These are phyloP conservation scores for Drosophila anomalata DNA, from an alignment of 2,888 invertebrate species.

Conservation along the genomic window DNA sequence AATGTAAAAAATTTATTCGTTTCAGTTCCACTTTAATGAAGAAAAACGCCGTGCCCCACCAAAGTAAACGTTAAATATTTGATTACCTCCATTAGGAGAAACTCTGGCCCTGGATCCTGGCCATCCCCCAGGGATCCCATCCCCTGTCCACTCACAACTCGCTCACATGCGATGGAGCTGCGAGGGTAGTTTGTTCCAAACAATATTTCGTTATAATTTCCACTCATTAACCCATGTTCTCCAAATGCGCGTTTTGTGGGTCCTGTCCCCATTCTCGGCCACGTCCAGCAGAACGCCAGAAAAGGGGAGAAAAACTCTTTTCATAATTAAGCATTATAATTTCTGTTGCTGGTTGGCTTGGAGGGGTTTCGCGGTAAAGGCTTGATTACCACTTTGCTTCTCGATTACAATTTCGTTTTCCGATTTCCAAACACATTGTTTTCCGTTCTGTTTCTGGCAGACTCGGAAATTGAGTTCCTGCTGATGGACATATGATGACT, in stretches of 20 bases:
- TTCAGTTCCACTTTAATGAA: conserved; percentile 40
- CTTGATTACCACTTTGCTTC: conserved; percentile 31
- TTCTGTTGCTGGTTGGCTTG: conserved; percentile 66
- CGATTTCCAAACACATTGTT: conserved; percentile 5
- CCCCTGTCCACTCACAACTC: conserved; percentile 29
- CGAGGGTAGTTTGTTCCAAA: conserved; percentile 55
- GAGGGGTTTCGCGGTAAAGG: conserved; percentile 31
- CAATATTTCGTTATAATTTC: conserved; percentile 75
- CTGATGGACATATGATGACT: conserved; percentile 68
- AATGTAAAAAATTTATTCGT: not conserved
- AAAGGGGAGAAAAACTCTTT: conserved; percentile 66
- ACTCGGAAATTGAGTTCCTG: conserved; percentile 32
- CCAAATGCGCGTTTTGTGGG: conserved; percentile 51
- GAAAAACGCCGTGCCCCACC: conserved; percentile 24
- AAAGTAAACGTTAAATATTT: conserved; percentile 77
- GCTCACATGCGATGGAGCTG: conserved; percentile 60
- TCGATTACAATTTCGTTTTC: conserved; percentile 40
- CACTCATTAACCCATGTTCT: conserved; percentile 67
- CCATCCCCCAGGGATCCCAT: conserved; percentile 14
- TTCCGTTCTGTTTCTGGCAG: conserved; percentile 30
- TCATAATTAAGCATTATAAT: conserved; percentile 78
- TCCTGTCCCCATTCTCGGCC: not conserved
- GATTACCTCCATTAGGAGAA: conserved; percentile 75
- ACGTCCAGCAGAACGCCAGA: not conserved
- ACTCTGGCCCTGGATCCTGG: conserved; percentile 29